Conservation (phyloP, 2,888 invertebrate genomes). For the Lamproptera curius region DNA sequence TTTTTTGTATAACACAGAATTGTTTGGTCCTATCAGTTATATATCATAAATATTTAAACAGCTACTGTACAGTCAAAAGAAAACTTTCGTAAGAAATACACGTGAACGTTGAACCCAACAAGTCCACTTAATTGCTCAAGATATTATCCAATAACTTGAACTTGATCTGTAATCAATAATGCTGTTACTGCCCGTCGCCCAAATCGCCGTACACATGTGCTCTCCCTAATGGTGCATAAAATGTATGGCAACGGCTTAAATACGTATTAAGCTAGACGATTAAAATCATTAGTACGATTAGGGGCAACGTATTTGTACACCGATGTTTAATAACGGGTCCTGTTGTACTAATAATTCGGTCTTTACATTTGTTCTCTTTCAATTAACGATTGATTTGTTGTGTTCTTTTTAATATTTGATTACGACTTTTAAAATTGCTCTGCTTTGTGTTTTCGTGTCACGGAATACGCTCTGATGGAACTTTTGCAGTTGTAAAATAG, state of each 20-base stretch:
- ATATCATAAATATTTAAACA: too few relatives aligned
- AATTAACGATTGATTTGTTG: constrained; percentile 6
- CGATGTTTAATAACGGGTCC: constrained; percentile 20
- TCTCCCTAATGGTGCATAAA: constrained; percentile 33
- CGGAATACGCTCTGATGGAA: too few relatives aligned
- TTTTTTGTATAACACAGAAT: too few relatives aligned
- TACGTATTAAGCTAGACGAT: constrained; percentile 23
- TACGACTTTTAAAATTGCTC: not conserved
- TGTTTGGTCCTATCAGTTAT: too few relatives aligned
- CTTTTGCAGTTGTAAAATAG: too few relatives aligned
- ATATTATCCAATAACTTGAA: constrained; percentile 16
- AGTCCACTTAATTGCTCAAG: constrained; percentile 3
- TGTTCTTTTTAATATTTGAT: not conserved
- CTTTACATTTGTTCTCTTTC: too few relatives aligned
- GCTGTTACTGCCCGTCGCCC: constrained; percentile 15
- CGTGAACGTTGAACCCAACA: too few relatives aligned
- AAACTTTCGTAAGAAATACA: too few relatives aligned
- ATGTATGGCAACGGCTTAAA: constrained; percentile 25
- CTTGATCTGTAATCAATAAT: constrained; percentile 19
- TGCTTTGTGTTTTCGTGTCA: too few relatives aligned
- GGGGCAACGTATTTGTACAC: constrained; percentile 22
- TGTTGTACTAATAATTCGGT: constrained; percentile 23
- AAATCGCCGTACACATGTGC: constrained; percentile 28
- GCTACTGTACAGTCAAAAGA: too few relatives aligned
- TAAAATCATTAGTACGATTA: constrained; percentile 29